Base-by-base conservation (phyloP, 1,140 invertebrate genomes). In the Antheraea mylitta region DNA sequence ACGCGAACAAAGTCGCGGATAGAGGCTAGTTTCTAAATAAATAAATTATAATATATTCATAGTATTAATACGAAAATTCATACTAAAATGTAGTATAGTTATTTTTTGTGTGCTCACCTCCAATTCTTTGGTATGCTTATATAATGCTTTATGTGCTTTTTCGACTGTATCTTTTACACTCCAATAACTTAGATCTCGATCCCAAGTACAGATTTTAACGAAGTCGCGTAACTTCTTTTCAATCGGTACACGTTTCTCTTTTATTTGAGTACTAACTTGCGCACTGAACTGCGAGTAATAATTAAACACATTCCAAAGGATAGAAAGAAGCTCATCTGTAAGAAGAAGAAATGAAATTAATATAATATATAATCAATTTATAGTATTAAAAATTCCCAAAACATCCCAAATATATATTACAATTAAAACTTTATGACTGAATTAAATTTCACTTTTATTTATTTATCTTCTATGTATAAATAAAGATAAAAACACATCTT, bases 131-230 rank as follows among this genome's bases (percentile, higher is more conserved):
- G 98, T 95, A 76, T 96, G 96, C 87, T 98, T 98, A 76, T 97
- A 96, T 1, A 99, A 85, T 22, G 95, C 97, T 73, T 96, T 95
- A 82, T 99, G 98, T 0, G 97, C 96, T 87, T 97, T 98, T 30
- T 97, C 95, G 4, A 98, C 95, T 6, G 96, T 96, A 74, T 97
- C 95, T 75, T 97, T 98, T 9, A 99, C 95, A n/a, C 97, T 95
- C 95, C 97, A 99, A 84, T 98, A 98, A 82, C 96, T 99, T 0
- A 98, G 95, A 81, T 99, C 98, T 74, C 95, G 93, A 82, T 97
- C 98, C 96, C 98, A 99, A 42, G 97, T 94, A n/a, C 96, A 96
- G 59, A 99, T 99, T 86, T 99, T 99, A 0, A 99, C 96, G 86
- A 98, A 98, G 71, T 99, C 97, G 72, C 96, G 96, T 0, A 99